These are phyloP conservation scores for Ypsolopha sequella DNA, from an alignment of 2,888 invertebrate species.

Conservation along the genomic window DNA sequence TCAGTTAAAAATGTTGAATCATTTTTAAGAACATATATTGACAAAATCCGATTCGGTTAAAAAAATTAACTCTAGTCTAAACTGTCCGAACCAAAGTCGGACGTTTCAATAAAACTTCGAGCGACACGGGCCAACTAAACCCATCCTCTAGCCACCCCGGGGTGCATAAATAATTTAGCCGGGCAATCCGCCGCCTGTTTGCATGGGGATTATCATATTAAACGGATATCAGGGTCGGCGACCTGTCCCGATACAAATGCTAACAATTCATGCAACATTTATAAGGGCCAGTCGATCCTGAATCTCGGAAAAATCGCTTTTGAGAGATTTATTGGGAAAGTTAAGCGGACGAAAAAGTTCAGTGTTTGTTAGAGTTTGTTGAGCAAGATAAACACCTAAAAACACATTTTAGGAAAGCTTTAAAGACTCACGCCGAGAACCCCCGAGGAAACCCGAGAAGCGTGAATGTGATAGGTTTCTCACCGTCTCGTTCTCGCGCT, in stretches of 20 bases:
- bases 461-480: too few relatives aligned
- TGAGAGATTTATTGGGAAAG: too few relatives aligned
- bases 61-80: too few relatives aligned
- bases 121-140: constrained; percentile 42
- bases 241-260: constrained; percentile 48
- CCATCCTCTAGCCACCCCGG: constrained; percentile 42
- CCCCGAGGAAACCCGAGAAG: too few relatives aligned
- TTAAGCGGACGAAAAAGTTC: too few relatives aligned
- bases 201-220: constrained; percentile 70
- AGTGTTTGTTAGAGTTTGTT: not conserved
- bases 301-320: constrained; percentile 7
- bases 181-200: constrained; percentile 64
- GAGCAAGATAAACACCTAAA: too few relatives aligned
- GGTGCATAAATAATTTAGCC: constrained; percentile 67
- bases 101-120: constrained; percentile 49
- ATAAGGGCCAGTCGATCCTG: constrained; percentile 38
- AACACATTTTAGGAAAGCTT: too few relatives aligned
- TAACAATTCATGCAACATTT: constrained; percentile 62
- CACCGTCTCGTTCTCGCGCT: too few relatives aligned
- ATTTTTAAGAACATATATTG: too few relatives aligned
- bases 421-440: too few relatives aligned
- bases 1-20: too few relatives aligned
- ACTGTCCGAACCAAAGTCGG: constrained; percentile 12
- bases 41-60: too few relatives aligned
- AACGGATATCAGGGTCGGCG: constrained; percentile 61